phyloP scores from a whole-genome alignment of 2,888 invertebrate species.

The Drosophila phalerata region DNA sequence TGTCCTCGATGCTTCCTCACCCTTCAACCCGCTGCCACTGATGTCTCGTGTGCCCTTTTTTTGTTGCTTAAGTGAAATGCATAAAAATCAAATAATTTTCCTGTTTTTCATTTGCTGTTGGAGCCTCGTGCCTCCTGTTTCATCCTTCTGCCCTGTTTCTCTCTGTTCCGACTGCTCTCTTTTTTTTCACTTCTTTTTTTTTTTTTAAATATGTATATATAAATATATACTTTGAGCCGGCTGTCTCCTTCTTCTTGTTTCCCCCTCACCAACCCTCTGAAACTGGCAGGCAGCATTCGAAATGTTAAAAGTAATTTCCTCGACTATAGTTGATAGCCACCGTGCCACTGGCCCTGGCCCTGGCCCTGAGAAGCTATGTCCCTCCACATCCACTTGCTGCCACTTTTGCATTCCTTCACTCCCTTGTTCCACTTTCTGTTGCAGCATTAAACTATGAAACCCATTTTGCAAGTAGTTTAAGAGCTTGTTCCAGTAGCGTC shows the following conservation, averaged over 20 bases:
- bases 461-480: constrained; percentile 69
- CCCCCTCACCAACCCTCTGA: background rate
- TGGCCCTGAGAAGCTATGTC: constrained; percentile 10
- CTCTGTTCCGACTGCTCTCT: constrained; percentile 15
- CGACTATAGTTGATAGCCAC: constrained; percentile 76
- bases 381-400: background rate
- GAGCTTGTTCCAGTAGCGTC: constrained; percentile 52
- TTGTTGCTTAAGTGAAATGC: constrained; percentile 77
- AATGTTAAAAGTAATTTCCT: constrained; percentile 81
- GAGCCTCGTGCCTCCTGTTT: constrained; percentile 13
- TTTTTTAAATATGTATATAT: constrained; percentile 56
- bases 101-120: constrained; percentile 72
- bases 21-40: background rate
- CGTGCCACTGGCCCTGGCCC: constrained; percentile 23
- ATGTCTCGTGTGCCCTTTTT: constrained; percentile 58
- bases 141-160: background rate
- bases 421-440: background rate
- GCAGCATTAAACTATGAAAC: constrained; percentile 70
- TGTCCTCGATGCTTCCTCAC: constrained; percentile 15
- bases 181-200: constrained; percentile 1
- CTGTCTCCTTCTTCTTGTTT: constrained; percentile 33
- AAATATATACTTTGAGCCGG: constrained; percentile 67
- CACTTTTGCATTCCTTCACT: background rate
- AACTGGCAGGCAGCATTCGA: constrained; percentile 60
- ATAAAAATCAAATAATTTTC: constrained; percentile 82